phyloP scores from a whole-genome alignment of 1,140 invertebrate genomes.

The Frieseomelitta varia region DNA sequence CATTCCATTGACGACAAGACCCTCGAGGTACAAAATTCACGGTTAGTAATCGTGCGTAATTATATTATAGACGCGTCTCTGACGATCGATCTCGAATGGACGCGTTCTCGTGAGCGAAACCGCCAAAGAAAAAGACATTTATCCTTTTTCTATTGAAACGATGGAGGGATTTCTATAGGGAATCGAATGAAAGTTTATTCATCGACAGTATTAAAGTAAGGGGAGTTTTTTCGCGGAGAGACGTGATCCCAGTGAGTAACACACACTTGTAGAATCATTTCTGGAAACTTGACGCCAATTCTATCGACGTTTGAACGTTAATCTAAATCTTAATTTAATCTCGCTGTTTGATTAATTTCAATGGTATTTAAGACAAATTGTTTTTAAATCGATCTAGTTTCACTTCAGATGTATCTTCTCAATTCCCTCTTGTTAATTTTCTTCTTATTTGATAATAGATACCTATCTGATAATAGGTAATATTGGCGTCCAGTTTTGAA shows the following conservation, averaged over 20 bases:
- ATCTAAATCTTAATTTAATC: background rate
- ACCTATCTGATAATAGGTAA: background rate
- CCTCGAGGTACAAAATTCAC: slow-evolving; percentile 56
- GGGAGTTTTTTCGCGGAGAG: slow-evolving; percentile 8
- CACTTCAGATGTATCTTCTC: too few species aligned
- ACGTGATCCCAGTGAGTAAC: slow-evolving; percentile 2
- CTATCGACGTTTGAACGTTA: background rate
- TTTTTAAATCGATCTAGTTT: background rate
- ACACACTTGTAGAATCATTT: background rate
- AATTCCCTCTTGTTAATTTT: background rate
- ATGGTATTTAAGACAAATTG: background rate
- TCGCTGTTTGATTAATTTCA: background rate
- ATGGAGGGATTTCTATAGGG: slow-evolving; percentile 28
- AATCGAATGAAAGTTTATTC: slow-evolving; percentile 54
- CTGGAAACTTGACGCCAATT: background rate
- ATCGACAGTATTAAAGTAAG: slow-evolving; percentile 48
- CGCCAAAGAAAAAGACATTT: slow-evolving; percentile 55
- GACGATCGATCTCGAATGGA: slow-evolving; percentile 46
- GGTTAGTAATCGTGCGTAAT: slow-evolving; percentile 30
- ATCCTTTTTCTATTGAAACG: slow-evolving; percentile 50
- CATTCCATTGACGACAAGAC: slow-evolving; percentile 47
- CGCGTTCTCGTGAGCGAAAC: slow-evolving; percentile 34
- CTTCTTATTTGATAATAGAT: background rate
- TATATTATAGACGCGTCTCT: slow-evolving; percentile 48
- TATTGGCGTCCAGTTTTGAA: slow-evolving; percentile 4